Evolutionary conservation across 2,888 invertebrate genomes (phyloP).

Genomic region (Marasmarcha lunaedactyla): DNA sequence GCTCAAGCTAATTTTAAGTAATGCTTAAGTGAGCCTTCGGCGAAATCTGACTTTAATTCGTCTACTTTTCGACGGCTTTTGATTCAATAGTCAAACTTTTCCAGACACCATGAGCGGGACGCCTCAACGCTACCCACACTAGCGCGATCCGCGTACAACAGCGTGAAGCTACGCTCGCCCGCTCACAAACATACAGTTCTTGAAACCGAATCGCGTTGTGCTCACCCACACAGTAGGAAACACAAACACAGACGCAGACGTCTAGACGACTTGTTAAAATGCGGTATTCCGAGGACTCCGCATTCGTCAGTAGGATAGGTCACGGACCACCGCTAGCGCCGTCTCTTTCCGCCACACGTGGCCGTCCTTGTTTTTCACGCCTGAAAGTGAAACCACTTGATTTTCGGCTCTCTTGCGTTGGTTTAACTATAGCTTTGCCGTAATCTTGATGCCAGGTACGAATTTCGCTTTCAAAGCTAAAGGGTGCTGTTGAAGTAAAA

Average conservation of each 20-base stretch:
- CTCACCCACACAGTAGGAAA: conserved; percentile 6
- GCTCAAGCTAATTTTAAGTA: no score
- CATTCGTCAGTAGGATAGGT: conserved; percentile 70
- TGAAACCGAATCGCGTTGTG: background rate
- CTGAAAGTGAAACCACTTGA: conserved; percentile 15
- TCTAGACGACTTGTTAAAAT: conserved; percentile 66
- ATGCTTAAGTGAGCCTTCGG: no score
- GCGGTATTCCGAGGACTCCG: conserved; percentile 64
- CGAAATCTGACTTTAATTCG: no score
- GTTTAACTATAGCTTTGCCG: background rate
- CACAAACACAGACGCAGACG: conserved; percentile 33
- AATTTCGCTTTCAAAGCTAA: conserved; percentile 64
- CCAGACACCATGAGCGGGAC: background rate
- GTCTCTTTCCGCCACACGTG: conserved; percentile 33
- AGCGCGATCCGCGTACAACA: background rate
- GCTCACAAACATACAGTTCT: background rate
- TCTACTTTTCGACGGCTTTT: conserved; percentile 2
- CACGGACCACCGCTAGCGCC: conserved; percentile 51
- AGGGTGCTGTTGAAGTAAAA: conserved; percentile 20
- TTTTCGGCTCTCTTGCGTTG: conserved; percentile 22
- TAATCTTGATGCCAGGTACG: conserved; percentile 35
- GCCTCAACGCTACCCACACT: background rate
- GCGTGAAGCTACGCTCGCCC: background rate
- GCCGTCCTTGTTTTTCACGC: conserved; percentile 24
- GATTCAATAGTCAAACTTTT: background rate